phyloP scores from a whole-genome alignment of 2,888 invertebrate genomes.

The Homarus gammarus region DNA sequence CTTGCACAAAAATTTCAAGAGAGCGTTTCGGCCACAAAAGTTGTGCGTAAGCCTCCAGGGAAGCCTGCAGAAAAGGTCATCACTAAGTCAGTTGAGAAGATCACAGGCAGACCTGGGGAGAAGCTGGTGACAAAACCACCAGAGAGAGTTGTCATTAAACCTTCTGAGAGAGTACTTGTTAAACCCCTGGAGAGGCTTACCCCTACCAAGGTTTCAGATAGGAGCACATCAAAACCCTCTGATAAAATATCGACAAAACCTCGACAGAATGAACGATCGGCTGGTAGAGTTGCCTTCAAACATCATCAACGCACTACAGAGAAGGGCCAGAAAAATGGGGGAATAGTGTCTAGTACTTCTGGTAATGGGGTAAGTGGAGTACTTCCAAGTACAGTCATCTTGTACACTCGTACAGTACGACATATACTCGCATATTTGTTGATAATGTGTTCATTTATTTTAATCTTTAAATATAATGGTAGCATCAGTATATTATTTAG shows the following conservation, averaged over 20 bases:
- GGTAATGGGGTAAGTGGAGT: constrained; percentile 1
- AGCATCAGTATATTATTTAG: too few species aligned
- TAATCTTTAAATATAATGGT: too few species aligned
- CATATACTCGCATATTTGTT: too few species aligned
- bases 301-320: constrained; percentile 23
- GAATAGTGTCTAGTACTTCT: neutral
- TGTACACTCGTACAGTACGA: neutral
- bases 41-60: neutral
- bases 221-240: neutral
- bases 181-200: constrained; percentile 9
- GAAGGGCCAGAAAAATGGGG: constrained; percentile 7
- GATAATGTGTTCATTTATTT: too few species aligned
- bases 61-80: constrained; percentile 12
- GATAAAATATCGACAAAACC: neutral
- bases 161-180: constrained; percentile 13
- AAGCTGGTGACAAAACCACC: constrained; percentile 51
- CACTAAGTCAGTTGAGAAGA: neutral
- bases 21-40: neutral
- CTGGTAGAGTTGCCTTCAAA: neutral
- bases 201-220: constrained; percentile 22
- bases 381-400: neutral
- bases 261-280: neutral
- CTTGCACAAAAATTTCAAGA: constrained; percentile 4
- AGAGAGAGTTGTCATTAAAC: constrained; percentile 19
- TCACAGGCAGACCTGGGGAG: constrained; percentile 19